These are phyloP conservation scores for Spatulosminthurus flaviceps DNA, from an alignment of 2,888 invertebrate species.

Conservation along the genomic window DNA sequence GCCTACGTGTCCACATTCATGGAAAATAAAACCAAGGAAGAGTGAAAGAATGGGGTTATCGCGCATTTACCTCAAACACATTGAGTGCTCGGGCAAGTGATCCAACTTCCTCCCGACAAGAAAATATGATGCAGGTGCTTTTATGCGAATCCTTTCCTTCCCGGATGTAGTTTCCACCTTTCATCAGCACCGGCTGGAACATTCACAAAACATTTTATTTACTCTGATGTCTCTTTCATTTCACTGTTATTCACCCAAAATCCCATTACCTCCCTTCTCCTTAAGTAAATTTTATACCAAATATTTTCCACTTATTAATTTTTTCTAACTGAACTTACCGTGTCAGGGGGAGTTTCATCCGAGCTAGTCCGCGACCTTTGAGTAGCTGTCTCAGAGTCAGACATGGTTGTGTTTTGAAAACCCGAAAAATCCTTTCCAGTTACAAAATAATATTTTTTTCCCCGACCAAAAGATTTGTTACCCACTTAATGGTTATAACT, in stretches of 20 bases:
- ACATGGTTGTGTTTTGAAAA: neutral
- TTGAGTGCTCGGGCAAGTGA: conserved; percentile 86
- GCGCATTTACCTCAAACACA: conserved; percentile 79
- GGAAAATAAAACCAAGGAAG: no score
- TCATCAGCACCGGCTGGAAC: conserved; percentile 79
- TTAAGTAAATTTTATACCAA: neutral
- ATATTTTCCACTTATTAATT: neutral
- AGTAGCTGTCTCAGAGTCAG: neutral
- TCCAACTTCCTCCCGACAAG: conserved; percentile 86
- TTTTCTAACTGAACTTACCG: conserved; percentile 15
- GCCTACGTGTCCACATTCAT: no score
- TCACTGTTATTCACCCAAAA: neutral
- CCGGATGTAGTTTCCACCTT: conserved; percentile 84
- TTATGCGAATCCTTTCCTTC: conserved; percentile 80
- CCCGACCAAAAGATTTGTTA: no score
- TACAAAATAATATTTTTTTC: no score
- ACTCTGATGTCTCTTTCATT: neutral
- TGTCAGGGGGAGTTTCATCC: conserved; percentile 44
- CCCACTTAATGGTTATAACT: no score
- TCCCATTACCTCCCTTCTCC: neutral
- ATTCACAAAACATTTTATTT: neutral
- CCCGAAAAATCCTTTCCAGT: no score
- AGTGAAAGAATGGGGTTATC: no score
- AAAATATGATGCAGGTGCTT: conserved; percentile 86
- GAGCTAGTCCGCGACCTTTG: conserved; percentile 30